A percentile compares a stretch with the other conserved stretches of the same genome.
Conservation (phyloP, 2,797 vertebrate species). For the Crocidura indochinensis region DNA sequence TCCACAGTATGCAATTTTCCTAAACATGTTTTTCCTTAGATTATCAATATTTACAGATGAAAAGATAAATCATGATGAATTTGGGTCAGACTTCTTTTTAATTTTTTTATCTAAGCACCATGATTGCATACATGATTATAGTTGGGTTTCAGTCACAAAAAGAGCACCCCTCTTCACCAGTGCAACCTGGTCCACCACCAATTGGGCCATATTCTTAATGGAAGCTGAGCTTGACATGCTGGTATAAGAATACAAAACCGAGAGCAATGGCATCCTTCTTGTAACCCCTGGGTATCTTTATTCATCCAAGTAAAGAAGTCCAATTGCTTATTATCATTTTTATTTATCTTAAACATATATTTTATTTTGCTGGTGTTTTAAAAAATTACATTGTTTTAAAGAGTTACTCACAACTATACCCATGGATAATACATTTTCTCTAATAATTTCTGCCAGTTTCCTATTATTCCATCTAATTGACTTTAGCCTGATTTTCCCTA, state of each 20-base stretch:
- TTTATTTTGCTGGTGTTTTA: not conserved
- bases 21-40: not conserved
- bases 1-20: not conserved
- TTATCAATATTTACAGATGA: not conserved
- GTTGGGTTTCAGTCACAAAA: too few species aligned
- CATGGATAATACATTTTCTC: not conserved
- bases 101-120: too few species aligned
- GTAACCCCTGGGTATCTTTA: not conserved
- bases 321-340: not conserved
- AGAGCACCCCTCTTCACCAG: too few species aligned
- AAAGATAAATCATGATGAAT: not conserved
- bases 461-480: not conserved
- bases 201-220: not conserved
- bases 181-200: too few species aligned
- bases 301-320: not conserved
- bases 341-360: constrained; percentile 6
- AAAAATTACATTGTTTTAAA: not conserved
- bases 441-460: not conserved
- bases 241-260: not conserved
- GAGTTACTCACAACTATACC: not conserved
- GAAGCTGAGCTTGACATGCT: not conserved
- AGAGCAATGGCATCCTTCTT: not conserved
- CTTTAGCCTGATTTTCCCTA: too few species aligned
- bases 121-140: too few species aligned
- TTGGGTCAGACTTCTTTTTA: not conserved